phyloP scores from a whole-genome alignment of 1,140 invertebrate species.

The Hetaerina americana region DNA sequence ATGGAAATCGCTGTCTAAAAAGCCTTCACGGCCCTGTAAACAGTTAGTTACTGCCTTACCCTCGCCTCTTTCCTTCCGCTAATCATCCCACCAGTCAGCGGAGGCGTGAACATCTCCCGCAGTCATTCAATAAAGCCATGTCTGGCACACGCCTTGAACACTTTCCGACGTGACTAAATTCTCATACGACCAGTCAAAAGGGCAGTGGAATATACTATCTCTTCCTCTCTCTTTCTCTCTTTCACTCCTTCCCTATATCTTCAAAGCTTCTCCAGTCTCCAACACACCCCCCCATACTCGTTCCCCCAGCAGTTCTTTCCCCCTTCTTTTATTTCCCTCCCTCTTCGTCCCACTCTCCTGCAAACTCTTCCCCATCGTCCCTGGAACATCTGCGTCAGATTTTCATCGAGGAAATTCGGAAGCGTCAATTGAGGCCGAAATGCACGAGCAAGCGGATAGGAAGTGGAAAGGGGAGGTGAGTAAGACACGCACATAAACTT shows the following conservation, averaged over 20 bases:
- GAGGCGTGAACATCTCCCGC: neutral
- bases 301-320: too few species aligned
- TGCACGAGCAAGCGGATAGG: neutral
- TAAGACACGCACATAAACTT: neutral
- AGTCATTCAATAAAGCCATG: neutral
- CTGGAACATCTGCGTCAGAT: neutral
- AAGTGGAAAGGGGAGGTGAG: neutral
- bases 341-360: too few species aligned
- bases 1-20: too few species aligned
- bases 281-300: too few species aligned
- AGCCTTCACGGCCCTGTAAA: too few species aligned
- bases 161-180: neutral
- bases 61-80: neutral
- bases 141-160: neutral
- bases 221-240: neutral
- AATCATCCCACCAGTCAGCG: neutral
- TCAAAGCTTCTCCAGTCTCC: neutral
- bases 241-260: neutral
- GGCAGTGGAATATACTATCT: neutral
- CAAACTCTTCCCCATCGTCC: too few species aligned
- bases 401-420: neutral
- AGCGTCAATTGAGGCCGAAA: neutral
- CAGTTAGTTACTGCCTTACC: too few species aligned
- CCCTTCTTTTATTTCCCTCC: too few species aligned
- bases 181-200: neutral